Base-by-base conservation (phyloP, 2,888 invertebrate species). In the Drosophila paranaensis region DNA sequence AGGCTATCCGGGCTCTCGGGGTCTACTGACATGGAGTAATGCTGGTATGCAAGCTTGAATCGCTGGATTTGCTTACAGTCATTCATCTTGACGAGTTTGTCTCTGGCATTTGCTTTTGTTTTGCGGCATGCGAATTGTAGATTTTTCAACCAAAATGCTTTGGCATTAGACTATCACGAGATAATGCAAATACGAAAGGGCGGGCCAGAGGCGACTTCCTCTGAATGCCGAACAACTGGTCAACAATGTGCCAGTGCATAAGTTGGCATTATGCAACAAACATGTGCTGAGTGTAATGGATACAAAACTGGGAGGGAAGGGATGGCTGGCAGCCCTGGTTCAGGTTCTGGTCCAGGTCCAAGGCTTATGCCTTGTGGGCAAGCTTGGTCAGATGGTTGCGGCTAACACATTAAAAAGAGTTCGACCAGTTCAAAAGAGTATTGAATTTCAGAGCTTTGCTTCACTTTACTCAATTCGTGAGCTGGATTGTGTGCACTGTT, bases 21-120 rank as follows among this genome's bases (percentile, higher is more conserved):
- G 60, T 61, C 55, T 57, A 77, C 67, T 88, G 90, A 89, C 88
- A 82, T 79, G 88, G 86, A 89, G 85, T 82, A 86, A 86, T 89
- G 90, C 69, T 73, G 75, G 83, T 68, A 85, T 80, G 83, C 77
- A 69, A 65, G 76, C 60, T 13, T 58, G 51, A 79, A 58, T 74
- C 68, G 79, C 79, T 60, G 64, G 77, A 77, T 79, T 82, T 76
- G 69, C 73, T 71, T 68, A 77, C 76, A 69, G 71, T 80, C 80
- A 75, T 74, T 69, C 79, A 66, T 70, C 83, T 77, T 83, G 75
- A 68, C 79, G 70, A 64, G 57, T 50, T 74, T 68, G 65, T 57
- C 74, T 68, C 61, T 67, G 72, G 70, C 66, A 74, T 79, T 77
- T 75, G 74, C 78, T 72, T 82, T 82, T 85, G 82, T 87, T 84